Evolutionary conservation across 2,888 invertebrate genomes (phyloP).

Genomic region (Drosophila leonis): DNA sequence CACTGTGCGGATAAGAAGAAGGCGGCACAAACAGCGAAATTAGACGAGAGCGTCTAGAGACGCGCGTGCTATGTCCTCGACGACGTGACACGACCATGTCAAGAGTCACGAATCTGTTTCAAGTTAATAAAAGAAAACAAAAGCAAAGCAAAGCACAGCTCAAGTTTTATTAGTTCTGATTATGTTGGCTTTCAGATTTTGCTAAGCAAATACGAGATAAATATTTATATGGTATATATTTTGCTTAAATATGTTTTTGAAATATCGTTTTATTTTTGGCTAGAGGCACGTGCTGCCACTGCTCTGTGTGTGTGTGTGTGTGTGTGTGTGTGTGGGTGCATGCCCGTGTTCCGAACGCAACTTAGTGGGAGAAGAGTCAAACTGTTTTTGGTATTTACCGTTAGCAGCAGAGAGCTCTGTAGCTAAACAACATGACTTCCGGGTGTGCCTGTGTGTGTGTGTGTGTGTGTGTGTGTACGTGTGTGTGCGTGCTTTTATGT

Average conservation of each 20-base stretch:
- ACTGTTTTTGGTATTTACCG: constrained; percentile 72
- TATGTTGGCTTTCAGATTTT: not conserved
- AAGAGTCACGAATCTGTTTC: constrained; percentile 6
- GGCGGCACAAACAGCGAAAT: constrained; percentile 70
- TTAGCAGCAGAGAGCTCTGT: constrained; percentile 61
- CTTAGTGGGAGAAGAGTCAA: constrained; percentile 80
- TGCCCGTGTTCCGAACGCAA: constrained; percentile 58
- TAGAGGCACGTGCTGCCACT: constrained; percentile 41
- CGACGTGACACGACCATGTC: constrained; percentile 37
- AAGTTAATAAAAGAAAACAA: not conserved
- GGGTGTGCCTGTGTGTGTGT: constrained; percentile 17
- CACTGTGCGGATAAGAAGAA: constrained; percentile 28
- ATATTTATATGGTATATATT: not conserved
- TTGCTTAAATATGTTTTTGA: not conserved
- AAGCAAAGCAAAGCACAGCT: not conserved
- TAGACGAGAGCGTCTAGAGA: constrained; percentile 54
- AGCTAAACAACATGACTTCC: constrained; percentile 33
- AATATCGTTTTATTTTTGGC: constrained; percentile 44
- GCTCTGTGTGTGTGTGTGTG: not conserved
- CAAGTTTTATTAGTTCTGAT: constrained; percentile 3
- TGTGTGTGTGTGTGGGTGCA: constrained; percentile 3
- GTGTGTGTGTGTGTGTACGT: constrained; percentile 15
- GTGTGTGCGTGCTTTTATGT: constrained; percentile 34
- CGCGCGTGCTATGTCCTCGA: constrained; percentile 3
- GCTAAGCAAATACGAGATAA: not conserved